Percentiles rank a stretch among this genome's conserved stretches.
Evolutionary conservation across 2,797 vertebrate genomes (phyloP).

Genomic region (Enteromius thamalakanensis): DNA sequence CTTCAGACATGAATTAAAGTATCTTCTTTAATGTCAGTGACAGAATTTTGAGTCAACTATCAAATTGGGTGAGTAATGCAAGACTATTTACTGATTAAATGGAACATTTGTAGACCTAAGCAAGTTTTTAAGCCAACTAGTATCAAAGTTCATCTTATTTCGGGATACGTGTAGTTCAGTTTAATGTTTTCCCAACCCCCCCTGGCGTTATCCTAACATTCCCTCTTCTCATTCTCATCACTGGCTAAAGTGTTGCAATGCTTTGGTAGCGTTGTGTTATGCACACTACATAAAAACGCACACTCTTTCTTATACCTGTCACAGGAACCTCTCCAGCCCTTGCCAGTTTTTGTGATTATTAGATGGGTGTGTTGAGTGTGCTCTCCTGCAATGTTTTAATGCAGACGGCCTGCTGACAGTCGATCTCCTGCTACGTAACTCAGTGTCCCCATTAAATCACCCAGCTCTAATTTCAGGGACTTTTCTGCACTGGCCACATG

Average conservation of each 20-base stretch:
- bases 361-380: conserved; percentile 24
- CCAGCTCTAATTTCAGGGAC: conserved; percentile 24
- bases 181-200: conserved; percentile 23
- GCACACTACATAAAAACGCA: background rate
- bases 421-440: conserved; percentile 11
- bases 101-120: conserved; percentile 46
- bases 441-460: conserved; percentile 16
- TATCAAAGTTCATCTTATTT: conserved; percentile 56
- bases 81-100: conserved; percentile 36
- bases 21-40: background rate
- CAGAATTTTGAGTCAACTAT: background rate
- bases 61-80: conserved; percentile 30
- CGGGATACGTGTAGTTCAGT: conserved; percentile 19
- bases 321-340: background rate
- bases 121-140: conserved; percentile 44
- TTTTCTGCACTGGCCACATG: conserved; percentile 34
- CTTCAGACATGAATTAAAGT: background rate
- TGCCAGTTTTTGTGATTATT: conserved; percentile 30
- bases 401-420: background rate
- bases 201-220: background rate
- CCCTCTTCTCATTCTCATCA: conserved; percentile 22
- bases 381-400: conserved; percentile 32
- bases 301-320: background rate
- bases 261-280: conserved; percentile 18
- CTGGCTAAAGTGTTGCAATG: conserved; percentile 29